Evolutionary conservation across 2,113 vertebrate species (phyloP).

Genomic region (Megaceryle torquata): DNA sequence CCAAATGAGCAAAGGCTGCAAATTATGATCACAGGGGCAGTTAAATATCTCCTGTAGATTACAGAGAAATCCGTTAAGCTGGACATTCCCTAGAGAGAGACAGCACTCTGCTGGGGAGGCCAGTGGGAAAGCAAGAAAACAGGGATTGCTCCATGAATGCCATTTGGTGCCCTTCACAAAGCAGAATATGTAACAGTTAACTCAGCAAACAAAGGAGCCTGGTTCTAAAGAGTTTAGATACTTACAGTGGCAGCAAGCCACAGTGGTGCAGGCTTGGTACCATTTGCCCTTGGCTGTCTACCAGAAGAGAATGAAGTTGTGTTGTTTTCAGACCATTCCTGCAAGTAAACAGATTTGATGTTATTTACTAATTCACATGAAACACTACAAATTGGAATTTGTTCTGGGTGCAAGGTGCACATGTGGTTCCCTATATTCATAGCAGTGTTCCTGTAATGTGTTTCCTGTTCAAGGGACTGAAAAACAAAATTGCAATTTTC

Average conservation of each 20-base stretch:
- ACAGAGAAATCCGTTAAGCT: not conserved
- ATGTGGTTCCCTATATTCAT: not conserved
- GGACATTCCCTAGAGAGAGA: not conserved
- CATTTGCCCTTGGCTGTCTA: not conserved
- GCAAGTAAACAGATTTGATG: not conserved
- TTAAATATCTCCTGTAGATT: not conserved
- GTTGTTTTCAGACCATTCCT: not conserved
- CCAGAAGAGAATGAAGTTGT: not conserved
- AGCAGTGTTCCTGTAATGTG: not conserved
- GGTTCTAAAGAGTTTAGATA: not conserved
- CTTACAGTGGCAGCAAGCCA: accelerated
- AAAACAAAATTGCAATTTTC: not conserved
- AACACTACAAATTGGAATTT: not conserved
- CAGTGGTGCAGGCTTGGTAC: not conserved
- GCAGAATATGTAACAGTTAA: not conserved
- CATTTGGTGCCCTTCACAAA: not conserved
- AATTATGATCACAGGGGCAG: not conserved
- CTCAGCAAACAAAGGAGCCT: not conserved
- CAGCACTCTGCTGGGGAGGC: not conserved
- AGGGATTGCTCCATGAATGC: not conserved
- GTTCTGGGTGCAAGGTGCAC: not conserved
- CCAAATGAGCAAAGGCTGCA: not conserved
- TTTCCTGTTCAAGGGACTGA: not conserved
- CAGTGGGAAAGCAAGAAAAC: not conserved
- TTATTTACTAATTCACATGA: not conserved